Percentiles rank a stretch among this genome's conserved stretches.
phyloP scores from a whole-genome alignment of 2,113 vertebrate genomes.

The Anoplopoma fimbria region DNA sequence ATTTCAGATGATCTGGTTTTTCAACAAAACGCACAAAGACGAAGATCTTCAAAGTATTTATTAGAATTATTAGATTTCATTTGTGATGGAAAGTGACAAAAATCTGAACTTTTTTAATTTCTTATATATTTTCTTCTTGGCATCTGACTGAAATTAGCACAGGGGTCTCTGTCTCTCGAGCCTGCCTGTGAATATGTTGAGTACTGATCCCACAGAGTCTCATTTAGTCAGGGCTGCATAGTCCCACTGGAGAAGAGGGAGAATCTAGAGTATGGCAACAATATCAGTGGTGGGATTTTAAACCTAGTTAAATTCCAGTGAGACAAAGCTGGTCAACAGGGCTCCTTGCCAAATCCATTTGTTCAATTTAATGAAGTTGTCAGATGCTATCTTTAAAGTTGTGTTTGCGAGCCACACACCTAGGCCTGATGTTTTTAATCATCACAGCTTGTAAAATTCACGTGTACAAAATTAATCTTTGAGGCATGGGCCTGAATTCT shows the following conservation, averaged over 20 bases:
- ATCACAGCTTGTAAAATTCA: not conserved
- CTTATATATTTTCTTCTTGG: not conserved
- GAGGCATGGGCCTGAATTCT: not conserved
- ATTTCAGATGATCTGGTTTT: not conserved
- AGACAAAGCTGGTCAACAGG: conserved; percentile 31
- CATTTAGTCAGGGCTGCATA: conserved; percentile 62
- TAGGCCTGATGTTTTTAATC: not conserved
- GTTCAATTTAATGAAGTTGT: not conserved
- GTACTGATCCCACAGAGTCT: conserved; percentile 52
- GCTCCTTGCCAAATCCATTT: conserved; percentile 1
- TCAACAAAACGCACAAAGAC: not conserved
- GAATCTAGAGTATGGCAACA: conserved; percentile 13
- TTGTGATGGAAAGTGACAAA: not conserved
- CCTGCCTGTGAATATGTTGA: conserved; percentile 55
- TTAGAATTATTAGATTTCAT: not conserved
- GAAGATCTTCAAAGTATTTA: not conserved
- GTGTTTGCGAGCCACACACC: not conserved
- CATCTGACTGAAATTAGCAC: conserved; percentile 22
- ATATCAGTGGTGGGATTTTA: conserved; percentile 46
- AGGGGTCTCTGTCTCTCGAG: conserved; percentile 8
- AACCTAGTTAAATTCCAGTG: conserved; percentile 29
- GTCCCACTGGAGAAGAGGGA: conserved; percentile 50
- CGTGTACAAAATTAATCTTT: not conserved
- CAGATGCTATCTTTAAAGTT: not conserved
- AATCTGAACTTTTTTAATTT: not conserved